Percentiles rank a stretch among this genome's conserved stretches.
These are phyloP conservation scores for Sarotherodon lohbergeri DNA, from an alignment of 2,113 vertebrate genomes.

Conservation along the genomic window DNA sequence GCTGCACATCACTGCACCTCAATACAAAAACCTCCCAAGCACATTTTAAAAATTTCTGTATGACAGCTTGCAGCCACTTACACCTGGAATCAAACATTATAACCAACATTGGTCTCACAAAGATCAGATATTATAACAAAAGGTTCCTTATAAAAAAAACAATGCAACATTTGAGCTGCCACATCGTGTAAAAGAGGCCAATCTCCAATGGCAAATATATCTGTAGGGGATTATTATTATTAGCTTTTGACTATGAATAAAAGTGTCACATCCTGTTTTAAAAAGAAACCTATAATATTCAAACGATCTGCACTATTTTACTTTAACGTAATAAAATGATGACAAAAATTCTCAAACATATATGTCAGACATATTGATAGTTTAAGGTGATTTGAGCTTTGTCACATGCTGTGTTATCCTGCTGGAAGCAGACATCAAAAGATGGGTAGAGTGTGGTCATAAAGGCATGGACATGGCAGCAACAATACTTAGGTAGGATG, in stretches of 20 bases:
- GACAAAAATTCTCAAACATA: accelerated
- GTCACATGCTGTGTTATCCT: neutral
- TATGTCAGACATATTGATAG: too few species aligned
- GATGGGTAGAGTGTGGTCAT: too few species aligned
- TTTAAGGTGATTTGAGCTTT: too few species aligned
- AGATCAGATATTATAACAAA: neutral
- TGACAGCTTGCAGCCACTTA: neutral
- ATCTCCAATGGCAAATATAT: too few species aligned
- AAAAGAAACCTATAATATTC: neutral
- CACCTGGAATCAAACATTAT: neutral
- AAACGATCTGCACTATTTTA: accelerated
- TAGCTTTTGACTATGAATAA: neutral
- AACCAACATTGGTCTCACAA: accelerated
- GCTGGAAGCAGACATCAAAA: too few species aligned
- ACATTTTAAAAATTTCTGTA: neutral
- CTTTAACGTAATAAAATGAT: neutral
- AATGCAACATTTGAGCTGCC: too few species aligned
- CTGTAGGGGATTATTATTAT: too few species aligned
- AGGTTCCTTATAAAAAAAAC: too few species aligned
- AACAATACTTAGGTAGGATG: neutral
- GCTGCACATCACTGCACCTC: neutral
- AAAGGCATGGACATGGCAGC: neutral
- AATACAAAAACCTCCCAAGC: accelerated
- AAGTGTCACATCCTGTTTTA: neutral
- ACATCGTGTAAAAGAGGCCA: too few species aligned